Evolutionary conservation across 2,888 invertebrate species (phyloP).

Genomic region (Augiades crinisus): DNA sequence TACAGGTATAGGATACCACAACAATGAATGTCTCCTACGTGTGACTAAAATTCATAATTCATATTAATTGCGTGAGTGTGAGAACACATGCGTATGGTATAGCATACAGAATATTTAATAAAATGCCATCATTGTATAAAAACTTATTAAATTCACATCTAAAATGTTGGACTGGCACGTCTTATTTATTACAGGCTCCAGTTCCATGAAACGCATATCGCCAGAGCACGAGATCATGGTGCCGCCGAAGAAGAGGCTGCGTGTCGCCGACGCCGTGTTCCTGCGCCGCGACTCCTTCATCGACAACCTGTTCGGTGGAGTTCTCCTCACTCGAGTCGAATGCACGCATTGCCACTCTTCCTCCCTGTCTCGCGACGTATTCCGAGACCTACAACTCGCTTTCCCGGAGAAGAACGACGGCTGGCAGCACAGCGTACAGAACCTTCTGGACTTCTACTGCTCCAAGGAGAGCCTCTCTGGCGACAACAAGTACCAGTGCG

Average conservation of each 20-base stretch:
- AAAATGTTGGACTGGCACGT: neutral
- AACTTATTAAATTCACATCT: no score
- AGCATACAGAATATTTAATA: neutral
- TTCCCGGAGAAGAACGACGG: conserved; percentile 82
- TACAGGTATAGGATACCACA: no score
- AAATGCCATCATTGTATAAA: no score
- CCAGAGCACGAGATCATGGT: conserved; percentile 34
- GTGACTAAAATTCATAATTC: no score
- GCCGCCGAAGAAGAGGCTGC: conserved; percentile 51
- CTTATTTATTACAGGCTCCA: conserved; percentile 44
- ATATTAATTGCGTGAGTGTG: no score
- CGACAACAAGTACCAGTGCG: conserved; percentile 91
- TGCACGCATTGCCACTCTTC: conserved; percentile 87
- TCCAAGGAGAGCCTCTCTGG: conserved; percentile 89
- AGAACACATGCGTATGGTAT: no score
- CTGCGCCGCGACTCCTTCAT: conserved; percentile 54
- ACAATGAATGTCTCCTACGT: no score
- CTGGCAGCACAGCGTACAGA: conserved; percentile 84
- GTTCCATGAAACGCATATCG: conserved; percentile 43
- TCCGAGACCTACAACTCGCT: conserved; percentile 90
- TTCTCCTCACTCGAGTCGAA: conserved; percentile 86
- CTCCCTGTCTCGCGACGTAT: conserved; percentile 88
- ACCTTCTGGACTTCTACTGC: conserved; percentile 88
- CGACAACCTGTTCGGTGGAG: conserved; percentile 89
- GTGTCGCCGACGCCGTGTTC: conserved; percentile 43